A percentile compares a stretch with the other conserved stretches of the same genome.
Conservation (phyloP, 2,113 vertebrate genomes). For the Numenius arquata region DNA sequence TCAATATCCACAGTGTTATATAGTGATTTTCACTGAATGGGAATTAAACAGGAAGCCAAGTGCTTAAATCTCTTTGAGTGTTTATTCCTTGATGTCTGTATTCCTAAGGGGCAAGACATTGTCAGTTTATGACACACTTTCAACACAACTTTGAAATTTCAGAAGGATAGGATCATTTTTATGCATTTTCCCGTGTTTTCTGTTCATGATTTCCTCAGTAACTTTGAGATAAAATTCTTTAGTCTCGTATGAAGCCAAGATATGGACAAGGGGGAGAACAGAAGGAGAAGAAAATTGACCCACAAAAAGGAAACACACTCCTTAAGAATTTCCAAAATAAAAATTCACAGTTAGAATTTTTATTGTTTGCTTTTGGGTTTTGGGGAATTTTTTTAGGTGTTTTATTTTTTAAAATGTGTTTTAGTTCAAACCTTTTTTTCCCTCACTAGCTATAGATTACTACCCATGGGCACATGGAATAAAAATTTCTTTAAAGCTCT, state of each 20-base stretch:
- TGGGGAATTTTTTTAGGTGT: not conserved
- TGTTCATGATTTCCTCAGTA: not conserved
- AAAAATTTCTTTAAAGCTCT: not conserved
- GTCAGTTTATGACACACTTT: not conserved
- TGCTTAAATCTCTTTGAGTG: not conserved
- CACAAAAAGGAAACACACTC: not conserved
- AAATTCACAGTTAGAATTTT: not conserved
- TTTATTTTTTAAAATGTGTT: not conserved
- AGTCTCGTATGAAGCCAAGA: not conserved
- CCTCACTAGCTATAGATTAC: too few species aligned
- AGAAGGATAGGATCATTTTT: not conserved
- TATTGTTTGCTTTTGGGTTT: not conserved
- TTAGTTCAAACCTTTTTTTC: not conserved
- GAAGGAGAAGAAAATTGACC: not conserved
- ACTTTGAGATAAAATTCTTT: not conserved
- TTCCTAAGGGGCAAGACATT: not conserved
- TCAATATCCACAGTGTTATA: rapidly evolving
- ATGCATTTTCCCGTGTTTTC: not conserved
- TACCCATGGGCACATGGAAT: not conserved
- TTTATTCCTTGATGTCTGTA: not conserved
- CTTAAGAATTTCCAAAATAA: not conserved
- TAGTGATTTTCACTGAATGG: not conserved
- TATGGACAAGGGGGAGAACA: not conserved
- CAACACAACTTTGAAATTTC: not conserved
- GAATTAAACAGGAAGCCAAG: not conserved